phyloP scores from a whole-genome alignment of 2,888 invertebrate genomes.

The Mythimna loreyi region DNA sequence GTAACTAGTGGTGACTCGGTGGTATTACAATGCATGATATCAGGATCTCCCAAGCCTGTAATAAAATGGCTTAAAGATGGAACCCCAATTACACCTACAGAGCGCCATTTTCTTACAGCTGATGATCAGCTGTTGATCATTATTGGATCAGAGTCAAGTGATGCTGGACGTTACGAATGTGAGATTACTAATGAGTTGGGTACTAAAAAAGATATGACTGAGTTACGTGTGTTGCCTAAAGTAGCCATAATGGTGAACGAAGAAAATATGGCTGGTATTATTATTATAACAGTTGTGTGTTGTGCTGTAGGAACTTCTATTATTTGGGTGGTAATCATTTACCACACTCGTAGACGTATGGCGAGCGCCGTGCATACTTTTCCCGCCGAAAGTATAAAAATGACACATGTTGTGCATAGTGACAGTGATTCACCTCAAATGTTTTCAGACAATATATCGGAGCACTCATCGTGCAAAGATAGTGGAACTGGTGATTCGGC shows the following conservation, averaged over 20 bases:
- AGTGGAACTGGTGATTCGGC: slow-evolving; percentile 95
- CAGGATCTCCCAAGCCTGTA: slow-evolving; percentile 95
- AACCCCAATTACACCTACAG: slow-evolving; percentile 93
- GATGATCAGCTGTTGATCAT: slow-evolving; percentile 97
- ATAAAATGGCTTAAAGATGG: slow-evolving; percentile 97
- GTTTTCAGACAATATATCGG: slow-evolving; percentile 93
- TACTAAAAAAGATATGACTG: slow-evolving; percentile 93
- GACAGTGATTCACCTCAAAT: slow-evolving; percentile 88
- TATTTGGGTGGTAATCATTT: slow-evolving; percentile 97
- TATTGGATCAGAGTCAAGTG: slow-evolving; percentile 94
- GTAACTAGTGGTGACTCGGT: slow-evolving; percentile 95
- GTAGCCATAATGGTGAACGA: slow-evolving; percentile 91
- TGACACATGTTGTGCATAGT: slow-evolving; percentile 89
- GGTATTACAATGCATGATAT: slow-evolving; percentile 96
- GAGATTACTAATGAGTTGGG: slow-evolving; percentile 97
- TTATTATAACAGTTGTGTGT: slow-evolving; percentile 97
- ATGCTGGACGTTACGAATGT: slow-evolving; percentile 97
- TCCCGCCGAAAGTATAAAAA: slow-evolving; percentile 86
- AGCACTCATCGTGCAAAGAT: slow-evolving; percentile 94
- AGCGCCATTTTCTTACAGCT: slow-evolving; percentile 96
- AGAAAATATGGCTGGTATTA: slow-evolving; percentile 96
- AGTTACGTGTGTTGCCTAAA: slow-evolving; percentile 93
- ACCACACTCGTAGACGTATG: slow-evolving; percentile 94
- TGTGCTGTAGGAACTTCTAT: slow-evolving; percentile 97
- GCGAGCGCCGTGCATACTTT: slow-evolving; percentile 87